Evolutionary conservation across 2,113 vertebrate species (phyloP).

Genomic region (Tetrax tetrax): DNA sequence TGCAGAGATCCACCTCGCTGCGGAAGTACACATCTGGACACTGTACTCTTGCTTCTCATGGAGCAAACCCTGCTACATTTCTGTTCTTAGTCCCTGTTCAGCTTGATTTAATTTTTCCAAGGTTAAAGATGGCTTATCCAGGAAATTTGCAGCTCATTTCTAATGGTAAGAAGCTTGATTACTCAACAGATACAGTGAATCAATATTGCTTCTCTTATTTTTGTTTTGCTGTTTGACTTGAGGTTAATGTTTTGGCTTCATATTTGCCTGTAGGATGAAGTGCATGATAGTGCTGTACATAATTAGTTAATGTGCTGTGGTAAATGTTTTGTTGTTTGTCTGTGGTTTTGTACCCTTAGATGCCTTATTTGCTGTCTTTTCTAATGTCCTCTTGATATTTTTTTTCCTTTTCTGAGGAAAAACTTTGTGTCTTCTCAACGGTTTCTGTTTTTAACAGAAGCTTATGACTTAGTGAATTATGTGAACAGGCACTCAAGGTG

Average conservation of each 20-base stretch:
- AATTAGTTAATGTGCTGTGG: not conserved
- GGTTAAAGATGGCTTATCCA: slow-evolving; percentile 28
- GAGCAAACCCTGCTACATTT: not conserved
- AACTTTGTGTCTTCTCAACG: not conserved
- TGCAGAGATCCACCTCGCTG: not conserved
- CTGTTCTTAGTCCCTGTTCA: not conserved
- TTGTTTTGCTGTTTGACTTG: not conserved
- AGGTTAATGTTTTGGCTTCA: slow-evolving; percentile 12
- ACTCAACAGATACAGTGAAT: not conserved
- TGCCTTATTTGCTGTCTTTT: not conserved
- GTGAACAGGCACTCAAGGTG: not conserved
- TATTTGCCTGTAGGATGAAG: not conserved
- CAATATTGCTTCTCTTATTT: not conserved
- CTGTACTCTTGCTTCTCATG: not conserved
- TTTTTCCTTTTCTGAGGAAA: not conserved
- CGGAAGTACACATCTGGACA: not conserved
- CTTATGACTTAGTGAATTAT: not conserved
- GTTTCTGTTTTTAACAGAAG: not conserved
- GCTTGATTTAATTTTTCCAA: slow-evolving; percentile 48
- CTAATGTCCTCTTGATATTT: not conserved
- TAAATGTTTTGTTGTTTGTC: not conserved
- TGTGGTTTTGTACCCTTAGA: not conserved
- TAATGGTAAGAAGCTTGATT: slow-evolving; percentile 22
- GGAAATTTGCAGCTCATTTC: slow-evolving; percentile 18
- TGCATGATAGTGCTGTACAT: not conserved